phyloP scores from a whole-genome alignment of 2,797 vertebrate genomes.

The Mormyrus proboscirostris region DNA sequence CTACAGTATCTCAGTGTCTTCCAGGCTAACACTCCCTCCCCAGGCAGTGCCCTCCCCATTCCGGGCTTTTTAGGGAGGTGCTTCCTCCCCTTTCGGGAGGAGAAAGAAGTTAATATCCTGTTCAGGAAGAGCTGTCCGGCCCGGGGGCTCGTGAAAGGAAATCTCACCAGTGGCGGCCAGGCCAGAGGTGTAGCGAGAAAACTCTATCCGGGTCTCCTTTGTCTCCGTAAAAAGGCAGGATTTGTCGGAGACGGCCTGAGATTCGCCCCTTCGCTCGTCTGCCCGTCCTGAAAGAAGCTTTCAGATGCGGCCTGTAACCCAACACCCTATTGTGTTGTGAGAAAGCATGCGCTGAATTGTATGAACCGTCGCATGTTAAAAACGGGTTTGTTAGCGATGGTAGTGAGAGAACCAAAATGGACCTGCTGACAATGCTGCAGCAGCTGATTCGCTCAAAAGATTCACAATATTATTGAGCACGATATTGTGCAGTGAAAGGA shows the following conservation, averaged over 20 bases:
- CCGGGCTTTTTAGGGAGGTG: neutral
- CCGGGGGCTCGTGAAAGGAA: conserved; percentile 32
- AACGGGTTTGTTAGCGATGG: neutral
- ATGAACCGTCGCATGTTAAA: neutral
- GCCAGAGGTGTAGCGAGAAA: conserved; percentile 23
- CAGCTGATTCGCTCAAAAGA: neutral
- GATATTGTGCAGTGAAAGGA: neutral
- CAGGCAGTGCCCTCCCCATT: neutral
- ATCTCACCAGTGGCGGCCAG: conserved; percentile 25
- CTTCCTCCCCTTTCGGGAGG: neutral
- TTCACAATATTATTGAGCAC: neutral
- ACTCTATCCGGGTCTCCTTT: conserved; percentile 29
- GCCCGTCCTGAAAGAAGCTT: conserved; percentile 17
- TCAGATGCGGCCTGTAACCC: conserved; percentile 14
- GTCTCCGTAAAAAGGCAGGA: conserved; percentile 26
- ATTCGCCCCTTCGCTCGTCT: conserved; percentile 6
- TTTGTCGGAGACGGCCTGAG: conserved; percentile 24
- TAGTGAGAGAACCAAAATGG: neutral
- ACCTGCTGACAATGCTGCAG: neutral
- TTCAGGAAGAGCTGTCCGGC: conserved; percentile 28
- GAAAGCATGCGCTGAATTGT: neutral
- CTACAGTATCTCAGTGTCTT: neutral
- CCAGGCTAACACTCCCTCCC: neutral
- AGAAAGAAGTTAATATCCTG: conserved; percentile 9
- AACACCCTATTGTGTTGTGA: conserved; percentile 16